A percentile compares a stretch with the other conserved stretches of the same genome.
These are phyloP conservation scores for Fringilla coelebs DNA, from an alignment of 2,797 vertebrate genomes.

Conservation along the genomic window DNA sequence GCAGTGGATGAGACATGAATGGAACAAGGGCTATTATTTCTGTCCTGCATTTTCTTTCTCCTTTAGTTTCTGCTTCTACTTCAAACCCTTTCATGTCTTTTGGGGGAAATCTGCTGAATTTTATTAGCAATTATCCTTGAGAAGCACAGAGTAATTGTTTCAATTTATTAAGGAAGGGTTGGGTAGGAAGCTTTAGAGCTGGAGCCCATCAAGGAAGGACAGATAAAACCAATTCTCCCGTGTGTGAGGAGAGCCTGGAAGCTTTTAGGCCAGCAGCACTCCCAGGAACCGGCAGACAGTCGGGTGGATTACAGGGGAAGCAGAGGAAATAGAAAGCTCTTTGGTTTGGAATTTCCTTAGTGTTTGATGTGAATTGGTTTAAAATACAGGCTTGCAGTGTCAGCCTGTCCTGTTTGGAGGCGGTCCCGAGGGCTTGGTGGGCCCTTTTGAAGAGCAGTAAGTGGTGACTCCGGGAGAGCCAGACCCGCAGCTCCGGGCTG, in stretches of 20 bases:
- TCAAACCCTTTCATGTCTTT: conserved; percentile 31
- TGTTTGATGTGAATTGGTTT: conserved; percentile 58
- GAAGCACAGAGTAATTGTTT: conserved; percentile 6
- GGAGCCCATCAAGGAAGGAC: background rate
- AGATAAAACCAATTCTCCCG: background rate
- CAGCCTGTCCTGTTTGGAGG: background rate
- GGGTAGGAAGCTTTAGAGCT: background rate
- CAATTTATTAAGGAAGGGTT: conserved; percentile 47
- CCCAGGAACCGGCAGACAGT: background rate
- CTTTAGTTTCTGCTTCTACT: conserved; percentile 35
- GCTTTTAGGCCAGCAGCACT: background rate
- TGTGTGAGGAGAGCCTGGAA: background rate
- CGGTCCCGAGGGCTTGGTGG: background rate
- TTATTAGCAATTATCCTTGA: conserved; percentile 29
- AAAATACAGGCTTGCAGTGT: conserved; percentile 43
- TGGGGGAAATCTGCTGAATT: conserved; percentile 37
- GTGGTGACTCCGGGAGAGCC: background rate
- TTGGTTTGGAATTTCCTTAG: conserved; percentile 48
- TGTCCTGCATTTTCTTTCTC: conserved; percentile 34
- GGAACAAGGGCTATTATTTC: conserved; percentile 48
- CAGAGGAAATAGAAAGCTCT: conserved; percentile 49
- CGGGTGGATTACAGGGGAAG: conserved; percentile 49
- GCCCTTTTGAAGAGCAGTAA: conserved; percentile 42
- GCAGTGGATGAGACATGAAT: conserved; percentile 9
- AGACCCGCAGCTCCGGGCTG: background rate